Evolutionary conservation across 2,888 invertebrate species (phyloP).

Genomic region (Psylliodes chrysocephalus): DNA sequence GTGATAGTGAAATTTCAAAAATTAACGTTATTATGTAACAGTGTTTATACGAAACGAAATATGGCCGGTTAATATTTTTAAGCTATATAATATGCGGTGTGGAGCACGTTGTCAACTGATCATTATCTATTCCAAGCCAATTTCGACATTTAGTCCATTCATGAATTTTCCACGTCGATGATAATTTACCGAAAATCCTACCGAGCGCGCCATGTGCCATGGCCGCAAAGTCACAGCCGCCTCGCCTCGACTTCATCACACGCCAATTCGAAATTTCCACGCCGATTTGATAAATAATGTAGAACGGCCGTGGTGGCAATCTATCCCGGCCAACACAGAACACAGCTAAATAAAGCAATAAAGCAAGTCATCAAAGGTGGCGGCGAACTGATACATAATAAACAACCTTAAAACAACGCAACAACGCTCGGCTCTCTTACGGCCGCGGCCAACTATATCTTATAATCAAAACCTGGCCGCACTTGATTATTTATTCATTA

Average conservation of each 20-base stretch:
- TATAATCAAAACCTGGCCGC: slow-evolving; percentile 62
- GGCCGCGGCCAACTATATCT: slow-evolving; percentile 59
- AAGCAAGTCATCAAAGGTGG: slow-evolving; percentile 54
- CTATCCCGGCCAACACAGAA: slow-evolving; percentile 29
- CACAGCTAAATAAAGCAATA: slow-evolving; percentile 48
- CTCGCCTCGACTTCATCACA: slow-evolving; percentile 19
- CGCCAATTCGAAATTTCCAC: slow-evolving; percentile 35
- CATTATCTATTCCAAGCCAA: not conserved
- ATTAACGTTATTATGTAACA: too few species aligned
- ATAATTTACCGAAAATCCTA: slow-evolving; percentile 11
- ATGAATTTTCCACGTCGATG: slow-evolving; percentile 7
- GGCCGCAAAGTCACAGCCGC: slow-evolving; percentile 12
- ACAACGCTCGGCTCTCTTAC: slow-evolving; percentile 47
- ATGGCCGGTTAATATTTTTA: too few species aligned
- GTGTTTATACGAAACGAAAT: too few species aligned
- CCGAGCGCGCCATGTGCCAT: not conserved
- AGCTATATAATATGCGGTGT: too few species aligned
- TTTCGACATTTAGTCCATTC: slow-evolving; percentile 13
- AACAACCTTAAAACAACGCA: slow-evolving; percentile 58
- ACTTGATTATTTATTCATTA: slow-evolving; percentile 65
- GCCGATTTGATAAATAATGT: slow-evolving; percentile 35
- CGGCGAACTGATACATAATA: slow-evolving; percentile 59
- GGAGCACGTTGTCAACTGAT: too few species aligned
- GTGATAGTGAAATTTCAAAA: too few species aligned
- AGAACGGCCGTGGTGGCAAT: slow-evolving; percentile 30